phyloP scores from a whole-genome alignment of 2,113 vertebrate species.

The Danionella cerebrum region DNA sequence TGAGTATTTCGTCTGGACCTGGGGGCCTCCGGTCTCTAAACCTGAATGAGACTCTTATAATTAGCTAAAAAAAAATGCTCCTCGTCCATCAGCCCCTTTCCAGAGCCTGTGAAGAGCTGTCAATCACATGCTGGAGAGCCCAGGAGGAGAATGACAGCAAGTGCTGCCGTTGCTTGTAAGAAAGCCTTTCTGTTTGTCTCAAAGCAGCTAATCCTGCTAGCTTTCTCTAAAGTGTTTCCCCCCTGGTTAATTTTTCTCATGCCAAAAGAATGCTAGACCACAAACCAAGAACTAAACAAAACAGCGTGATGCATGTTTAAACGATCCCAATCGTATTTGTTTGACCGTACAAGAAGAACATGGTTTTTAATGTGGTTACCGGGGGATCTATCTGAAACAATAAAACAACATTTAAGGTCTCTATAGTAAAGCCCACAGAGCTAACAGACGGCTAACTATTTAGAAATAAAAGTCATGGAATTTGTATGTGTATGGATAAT shows the following conservation, averaged over 20 bases:
- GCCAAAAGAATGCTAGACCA: conserved; percentile 7
- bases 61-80: conserved; percentile 70
- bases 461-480: no score
- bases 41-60: conserved; percentile 62
- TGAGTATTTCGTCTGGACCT: conserved; percentile 17
- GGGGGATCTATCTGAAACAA: not conserved
- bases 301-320: not conserved
- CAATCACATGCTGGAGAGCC: conserved; percentile 56
- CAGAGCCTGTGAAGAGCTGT: conserved; percentile 52
- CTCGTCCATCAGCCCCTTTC: conserved; percentile 60
- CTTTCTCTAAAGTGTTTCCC: not conserved
- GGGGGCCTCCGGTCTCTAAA: not conserved
- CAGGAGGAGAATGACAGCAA: conserved; percentile 42
- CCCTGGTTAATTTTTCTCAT: conserved; percentile 2
- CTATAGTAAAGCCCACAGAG: not conserved
- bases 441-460: not conserved
- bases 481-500: not conserved
- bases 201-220: conserved; percentile 33
- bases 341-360: not conserved
- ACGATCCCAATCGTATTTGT: not conserved
- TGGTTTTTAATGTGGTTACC: not conserved
- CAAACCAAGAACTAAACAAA: conserved; percentile 15
- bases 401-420: not conserved
- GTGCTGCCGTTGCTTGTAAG: not conserved
- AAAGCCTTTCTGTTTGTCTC: conserved; percentile 26